Base-by-base conservation (phyloP, 2,113 vertebrate species). In the Morone chrysops region DNA sequence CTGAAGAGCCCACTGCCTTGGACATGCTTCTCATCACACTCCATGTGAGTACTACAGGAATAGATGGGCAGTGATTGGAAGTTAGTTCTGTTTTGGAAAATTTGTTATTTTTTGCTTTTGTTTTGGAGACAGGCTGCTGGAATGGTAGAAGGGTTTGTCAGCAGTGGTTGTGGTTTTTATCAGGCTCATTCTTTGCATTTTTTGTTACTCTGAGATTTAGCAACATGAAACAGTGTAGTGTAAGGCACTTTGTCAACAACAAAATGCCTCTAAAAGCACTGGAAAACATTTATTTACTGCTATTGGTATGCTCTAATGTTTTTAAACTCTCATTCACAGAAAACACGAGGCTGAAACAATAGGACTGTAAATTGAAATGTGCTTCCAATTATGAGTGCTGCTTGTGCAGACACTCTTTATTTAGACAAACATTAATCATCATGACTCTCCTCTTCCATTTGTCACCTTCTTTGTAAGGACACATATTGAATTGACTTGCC, bases 1-100 rank as follows among this genome's bases (percentile, higher is more conserved):
- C 96, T 0, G 97, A 97, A 9, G 97, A 97, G 85, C 97, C 97
- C 85, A 96, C 94, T 0, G 96, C 97, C 8, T 93, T 98, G 91
- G 97, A 98, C 83, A 95, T 38, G 14, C 96, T 98, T 80, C 96
- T 98, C 70, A 94, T 95, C 88, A 97, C 97, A 0, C 4, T 98
- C 67, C 97, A 97, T 75, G 97, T 98, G 89, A 92, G 94, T 88
- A 13, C 9, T 1, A 5, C 65, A 43, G 67, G 14, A 78, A 56
- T 2, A 66, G 20, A 66, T 25, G 6, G 22, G 22, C 60, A 20
- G 41, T 8, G 10, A 47, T 62, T 61, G 17, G 66, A 60, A 4
- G 25, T 36, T 50, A 54, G 51, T 51, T 78, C 36, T 8, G 10
- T 81, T 78, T 78, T 67, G 85, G 60, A 76, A 70, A 84, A 75